A percentile compares a stretch with the other conserved stretches of the same genome.
These are phyloP conservation scores for Lithosia quadra DNA, from an alignment of 2,888 invertebrate species.

Conservation along the genomic window DNA sequence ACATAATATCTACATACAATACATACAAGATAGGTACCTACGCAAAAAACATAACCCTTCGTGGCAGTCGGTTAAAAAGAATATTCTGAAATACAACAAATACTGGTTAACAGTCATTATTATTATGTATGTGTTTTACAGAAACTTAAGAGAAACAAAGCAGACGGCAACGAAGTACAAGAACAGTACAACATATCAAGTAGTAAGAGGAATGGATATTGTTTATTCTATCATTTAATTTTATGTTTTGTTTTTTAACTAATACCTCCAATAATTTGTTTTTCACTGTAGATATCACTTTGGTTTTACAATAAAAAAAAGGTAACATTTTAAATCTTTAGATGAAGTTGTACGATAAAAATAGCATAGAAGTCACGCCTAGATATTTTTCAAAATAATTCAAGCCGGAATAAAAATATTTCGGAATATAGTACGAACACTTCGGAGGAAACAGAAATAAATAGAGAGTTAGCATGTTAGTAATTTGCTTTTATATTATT, in stretches of 20 bases:
- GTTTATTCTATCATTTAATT: neutral
- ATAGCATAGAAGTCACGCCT: neutral
- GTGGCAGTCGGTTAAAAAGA: no score
- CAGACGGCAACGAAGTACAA: neutral
- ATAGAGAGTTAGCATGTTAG: neutral
- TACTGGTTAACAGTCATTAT: neutral
- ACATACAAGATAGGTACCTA: no score
- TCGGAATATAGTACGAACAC: no score
- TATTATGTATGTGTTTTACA: slow-evolving; percentile 1
- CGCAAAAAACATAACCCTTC: no score
- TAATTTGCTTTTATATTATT: neutral
- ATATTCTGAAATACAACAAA: neutral
- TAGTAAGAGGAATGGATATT: neutral
- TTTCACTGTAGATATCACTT: neutral
- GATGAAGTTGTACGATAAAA: neutral
- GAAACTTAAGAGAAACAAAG: slow-evolving; percentile 1
- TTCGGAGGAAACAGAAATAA: no score
- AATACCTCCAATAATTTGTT: no score
- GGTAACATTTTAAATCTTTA: neutral
- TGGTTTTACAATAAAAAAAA: neutral
- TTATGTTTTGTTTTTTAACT: neutral
- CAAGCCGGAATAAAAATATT: no score
- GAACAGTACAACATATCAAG: neutral
- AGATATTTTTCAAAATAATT: no score
- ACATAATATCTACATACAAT: no score